Percentiles rank a stretch among this genome's conserved stretches.
Conservation (phyloP, 2,888 invertebrate species). For the Chironomus riparius region DNA sequence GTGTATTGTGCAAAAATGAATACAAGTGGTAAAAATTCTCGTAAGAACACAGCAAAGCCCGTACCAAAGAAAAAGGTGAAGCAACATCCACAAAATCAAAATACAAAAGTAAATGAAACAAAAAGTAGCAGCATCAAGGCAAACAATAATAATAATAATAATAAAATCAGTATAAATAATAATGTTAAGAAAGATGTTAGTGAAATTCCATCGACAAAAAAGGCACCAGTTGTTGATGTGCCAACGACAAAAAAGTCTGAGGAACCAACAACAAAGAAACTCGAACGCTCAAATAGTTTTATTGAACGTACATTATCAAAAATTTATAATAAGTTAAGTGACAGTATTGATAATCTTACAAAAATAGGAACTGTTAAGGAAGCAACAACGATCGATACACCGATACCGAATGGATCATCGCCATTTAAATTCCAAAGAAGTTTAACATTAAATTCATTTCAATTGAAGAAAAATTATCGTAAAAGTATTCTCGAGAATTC, state of each 20-base stretch:
- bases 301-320: conserved; percentile 38
- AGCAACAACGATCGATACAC: background rate
- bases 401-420: background rate
- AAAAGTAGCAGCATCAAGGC: background rate
- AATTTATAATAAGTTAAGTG: conserved; percentile 38
- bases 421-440: conserved; percentile 39
- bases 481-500: conserved; percentile 38
- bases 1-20: background rate
- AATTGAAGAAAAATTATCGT: conserved; percentile 36
- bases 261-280: conserved; percentile 31
- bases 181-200: too few species aligned
- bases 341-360: conserved; percentile 40
- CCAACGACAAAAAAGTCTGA: background rate
- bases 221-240: background rate
- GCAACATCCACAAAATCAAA: background rate
- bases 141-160: background rate
- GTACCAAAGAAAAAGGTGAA: background rate
- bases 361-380: conserved; percentile 30
- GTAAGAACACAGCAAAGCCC: background rate
- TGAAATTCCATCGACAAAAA: background rate
- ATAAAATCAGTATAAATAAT: background rate
- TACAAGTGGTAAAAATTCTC: background rate
- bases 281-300: conserved; percentile 41
- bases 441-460: conserved; percentile 39
- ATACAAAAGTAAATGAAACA: background rate